A percentile compares a stretch with the other conserved stretches of the same genome.
Conservation (phyloP, 2,797 vertebrate genomes). For the Gymnocypris eckloni region DNA sequence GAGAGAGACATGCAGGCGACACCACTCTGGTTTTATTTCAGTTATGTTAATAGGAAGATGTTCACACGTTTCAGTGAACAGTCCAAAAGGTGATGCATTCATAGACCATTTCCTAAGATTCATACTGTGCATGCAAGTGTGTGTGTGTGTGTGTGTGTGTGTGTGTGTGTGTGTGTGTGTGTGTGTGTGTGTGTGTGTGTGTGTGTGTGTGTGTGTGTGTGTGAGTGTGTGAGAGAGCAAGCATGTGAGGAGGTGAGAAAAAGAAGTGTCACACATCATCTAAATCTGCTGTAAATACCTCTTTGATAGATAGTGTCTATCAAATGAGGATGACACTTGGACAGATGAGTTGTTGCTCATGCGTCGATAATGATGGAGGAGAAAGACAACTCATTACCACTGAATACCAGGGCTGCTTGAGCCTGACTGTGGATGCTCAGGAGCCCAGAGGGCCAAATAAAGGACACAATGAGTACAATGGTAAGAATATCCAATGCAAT, state of each 20-base stretch:
- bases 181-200: conserved; percentile 1
- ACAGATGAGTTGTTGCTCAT: conserved; percentile 29
- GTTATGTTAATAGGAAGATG: conserved; percentile 43
- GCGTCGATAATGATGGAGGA: conserved; percentile 14
- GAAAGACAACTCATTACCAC: conserved; percentile 31
- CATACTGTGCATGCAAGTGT: conserved; percentile 27
- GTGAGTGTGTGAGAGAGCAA: neutral
- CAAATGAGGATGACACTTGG: conserved; percentile 40
- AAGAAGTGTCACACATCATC: conserved; percentile 50
- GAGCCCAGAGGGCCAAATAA: conserved; percentile 25
- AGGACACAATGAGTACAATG: conserved; percentile 32
- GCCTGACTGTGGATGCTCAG: conserved; percentile 20
- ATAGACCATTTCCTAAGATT: conserved; percentile 14
- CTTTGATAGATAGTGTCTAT: conserved; percentile 41
- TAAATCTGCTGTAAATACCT: conserved; percentile 39
- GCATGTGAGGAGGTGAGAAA: conserved; percentile 45
- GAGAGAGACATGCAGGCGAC: neutral
- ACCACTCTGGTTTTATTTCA: conserved; percentile 12
- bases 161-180: neutral
- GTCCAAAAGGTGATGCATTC: conserved; percentile 58
- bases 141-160: conserved; percentile 23
- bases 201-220: conserved; percentile 1
- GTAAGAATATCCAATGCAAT: conserved; percentile 53
- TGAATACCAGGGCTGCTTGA: conserved; percentile 14
- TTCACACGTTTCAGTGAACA: conserved; percentile 58